Evolutionary conservation across 2,113 vertebrate genomes (phyloP).

Genomic region (Gulo gulo): DNA sequence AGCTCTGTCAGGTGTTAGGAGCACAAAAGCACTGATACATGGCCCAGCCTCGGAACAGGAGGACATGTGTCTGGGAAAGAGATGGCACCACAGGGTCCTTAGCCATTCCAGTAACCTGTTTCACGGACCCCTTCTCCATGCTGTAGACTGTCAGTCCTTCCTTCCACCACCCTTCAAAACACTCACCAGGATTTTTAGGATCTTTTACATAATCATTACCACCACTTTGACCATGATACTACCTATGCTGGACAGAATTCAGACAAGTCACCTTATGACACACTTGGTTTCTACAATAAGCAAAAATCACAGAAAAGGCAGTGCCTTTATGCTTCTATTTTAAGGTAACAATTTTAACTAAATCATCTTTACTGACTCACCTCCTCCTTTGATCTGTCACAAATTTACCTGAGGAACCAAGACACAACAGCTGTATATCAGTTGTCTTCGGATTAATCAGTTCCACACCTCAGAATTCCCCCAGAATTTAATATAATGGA

Average conservation of each 20-base stretch:
- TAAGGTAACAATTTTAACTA: not conserved
- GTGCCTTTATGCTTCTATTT: not conserved
- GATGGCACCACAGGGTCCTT: not conserved
- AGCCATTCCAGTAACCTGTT: not conserved
- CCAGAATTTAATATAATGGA: constrained; percentile 28
- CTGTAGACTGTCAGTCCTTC: not conserved
- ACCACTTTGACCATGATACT: not conserved
- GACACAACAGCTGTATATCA: not conserved
- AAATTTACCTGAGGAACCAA: constrained; percentile 13
- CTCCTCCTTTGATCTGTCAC: constrained; percentile 21
- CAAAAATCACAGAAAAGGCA: not conserved
- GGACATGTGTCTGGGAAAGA: not conserved
- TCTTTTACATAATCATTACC: not conserved
- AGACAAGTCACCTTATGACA: not conserved
- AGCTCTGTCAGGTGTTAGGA: not conserved
- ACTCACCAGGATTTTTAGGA: not conserved
- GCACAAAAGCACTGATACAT: not conserved
- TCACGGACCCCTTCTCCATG: not conserved
- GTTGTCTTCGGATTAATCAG: not conserved
- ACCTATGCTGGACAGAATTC: not conserved
- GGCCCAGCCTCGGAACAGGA: not conserved
- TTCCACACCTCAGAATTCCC: not conserved
- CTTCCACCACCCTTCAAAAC: not conserved
- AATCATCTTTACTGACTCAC: not conserved
- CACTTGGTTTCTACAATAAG: not conserved